Evolutionary conservation across 1,140 invertebrate species (phyloP), one percentile per base, ranked within the genome.

Genomic region (Drosophila miranda): DNA sequence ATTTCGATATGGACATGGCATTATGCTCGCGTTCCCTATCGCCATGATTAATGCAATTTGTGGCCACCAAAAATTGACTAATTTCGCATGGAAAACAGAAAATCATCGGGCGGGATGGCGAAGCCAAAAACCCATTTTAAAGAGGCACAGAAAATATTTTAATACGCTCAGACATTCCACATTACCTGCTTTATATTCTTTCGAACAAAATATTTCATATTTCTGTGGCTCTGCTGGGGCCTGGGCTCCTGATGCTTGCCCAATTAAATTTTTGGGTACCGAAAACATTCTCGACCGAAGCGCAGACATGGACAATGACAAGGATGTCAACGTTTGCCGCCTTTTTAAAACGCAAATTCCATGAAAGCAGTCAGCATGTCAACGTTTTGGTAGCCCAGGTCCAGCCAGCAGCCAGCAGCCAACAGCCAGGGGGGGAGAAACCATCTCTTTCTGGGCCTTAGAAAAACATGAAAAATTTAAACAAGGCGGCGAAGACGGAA

Each of bases 391-490:
- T 73, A 74, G 70, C 30, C 23, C 23, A 26, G 23, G 4, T 26
- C 23, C 23, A 23, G 23, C 0, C 21, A 23, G 2, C 21, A 23
- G 21, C 19, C 19, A 23, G 2, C 21, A 23, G 21, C 16, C 16
- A 0, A 23, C 21, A 2, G 49, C 66, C 14, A 16, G 21, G 30
- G 19, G 38, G 13, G 16, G 21, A 9, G 34, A 16, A 28, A 41
- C 57, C 46, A 42, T 34, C 28, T 43, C 3, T 8, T 28, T 23
- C 3, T n/a, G 49, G 45, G 72, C 61, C 72, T 83, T 84, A 76
- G 81, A 79, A 84, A 79, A 84, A 86, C 81, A 84, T 76, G 76
- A 86, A 80, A 68, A 84, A 76, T 80, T 84, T 80, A 79, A 84
- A 83, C 80, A 83, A 84, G 80, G 49, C 67, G 60, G 74, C 58